Evolutionary conservation across 2,797 vertebrate genomes (phyloP), one percentile per base, ranked within the genome.

Genomic region (Hydrolagus colliei): DNA sequence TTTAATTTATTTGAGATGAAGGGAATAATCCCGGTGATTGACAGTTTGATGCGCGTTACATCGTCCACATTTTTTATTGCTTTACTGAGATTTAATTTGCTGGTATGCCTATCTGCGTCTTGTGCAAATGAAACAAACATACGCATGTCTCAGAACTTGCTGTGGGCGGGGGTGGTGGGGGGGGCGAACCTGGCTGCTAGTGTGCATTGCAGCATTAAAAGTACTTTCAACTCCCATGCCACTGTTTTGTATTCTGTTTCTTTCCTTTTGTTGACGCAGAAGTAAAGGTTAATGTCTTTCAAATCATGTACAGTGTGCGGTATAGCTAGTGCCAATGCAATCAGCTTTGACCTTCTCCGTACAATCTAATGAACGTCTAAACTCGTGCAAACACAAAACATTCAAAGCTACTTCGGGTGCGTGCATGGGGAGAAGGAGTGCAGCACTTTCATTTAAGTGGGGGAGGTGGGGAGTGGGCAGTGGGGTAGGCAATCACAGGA

Each of bases 171-270:
- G 41, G 41, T 6, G 41, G 41, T 3, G 41, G 6, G 6, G 41
- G 41, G 41, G 41, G 41, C 6, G 27, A 27, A 27, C 27, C 59
- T 67, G 22, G 9, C 16, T 35, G 32, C 20, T 14, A 35, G 11
- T 20, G 18, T 52, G 32, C n/a, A 32, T 16, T 41, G 22, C 32
- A 71, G 52, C 18, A 52, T 67, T 32, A 20, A 67, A 84, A 52
- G 35, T 52, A 22, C 41, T 84, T 63, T 35, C 61, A 27, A 16
- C 4, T 71, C 79, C 32, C 65, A n/a, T 32, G 9, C 20, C 7
- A 18, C 22, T 84, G 52, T 71, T 84, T 84, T 68, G 79, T 84
- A 84, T n/a, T 68, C 65, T 84, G 32, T 1, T 68, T 84, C 27
- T n/a, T 84, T 77, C 41, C 79, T 67, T 84, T 68, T 82, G 59